Conservation (phyloP, 2,888 invertebrate species). For the Ormyrus nitidulus region DNA sequence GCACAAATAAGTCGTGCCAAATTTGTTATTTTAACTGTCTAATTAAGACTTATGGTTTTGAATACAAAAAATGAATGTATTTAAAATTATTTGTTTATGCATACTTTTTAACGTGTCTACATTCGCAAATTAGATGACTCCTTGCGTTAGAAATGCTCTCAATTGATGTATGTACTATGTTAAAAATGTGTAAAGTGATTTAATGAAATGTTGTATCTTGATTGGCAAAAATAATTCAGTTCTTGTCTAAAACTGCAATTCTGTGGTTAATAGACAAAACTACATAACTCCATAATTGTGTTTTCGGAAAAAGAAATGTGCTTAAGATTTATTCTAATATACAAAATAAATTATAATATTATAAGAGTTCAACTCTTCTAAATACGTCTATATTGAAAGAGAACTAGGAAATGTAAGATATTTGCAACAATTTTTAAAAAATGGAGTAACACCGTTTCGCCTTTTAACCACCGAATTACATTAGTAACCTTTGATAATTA, state of each 20-base stretch:
- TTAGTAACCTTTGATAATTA: conserved; percentile 30
- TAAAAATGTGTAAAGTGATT: conserved; percentile 36
- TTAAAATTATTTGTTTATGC: conserved; percentile 25
- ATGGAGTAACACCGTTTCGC: too few species aligned
- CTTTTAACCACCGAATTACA: not conserved
- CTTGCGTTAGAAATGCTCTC: conserved; percentile 27
- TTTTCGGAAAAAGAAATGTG: too few species aligned
- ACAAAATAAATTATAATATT: too few species aligned
- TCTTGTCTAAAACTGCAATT: conserved; percentile 14
- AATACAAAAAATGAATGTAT: not conserved
- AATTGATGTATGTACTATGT: conserved; percentile 34
- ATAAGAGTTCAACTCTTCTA: too few species aligned
- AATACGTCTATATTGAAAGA: too few species aligned
- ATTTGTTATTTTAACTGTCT: conserved; percentile 26
- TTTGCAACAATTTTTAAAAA: too few species aligned
- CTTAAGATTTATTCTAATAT: too few species aligned
- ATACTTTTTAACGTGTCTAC: conserved; percentile 12
- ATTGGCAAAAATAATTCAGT: conserved; percentile 12
- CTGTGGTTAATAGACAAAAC: too few species aligned
- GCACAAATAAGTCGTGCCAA: conserved; percentile 41
- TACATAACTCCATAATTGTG: too few species aligned
- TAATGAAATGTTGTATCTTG: conserved; percentile 36
- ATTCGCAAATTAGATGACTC: conserved; percentile 16
- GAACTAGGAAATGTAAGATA: too few species aligned
- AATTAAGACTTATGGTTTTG: conserved; percentile 19